Conservation (phyloP, 2,888 invertebrate genomes). For the Polyommatus iphigenia region DNA sequence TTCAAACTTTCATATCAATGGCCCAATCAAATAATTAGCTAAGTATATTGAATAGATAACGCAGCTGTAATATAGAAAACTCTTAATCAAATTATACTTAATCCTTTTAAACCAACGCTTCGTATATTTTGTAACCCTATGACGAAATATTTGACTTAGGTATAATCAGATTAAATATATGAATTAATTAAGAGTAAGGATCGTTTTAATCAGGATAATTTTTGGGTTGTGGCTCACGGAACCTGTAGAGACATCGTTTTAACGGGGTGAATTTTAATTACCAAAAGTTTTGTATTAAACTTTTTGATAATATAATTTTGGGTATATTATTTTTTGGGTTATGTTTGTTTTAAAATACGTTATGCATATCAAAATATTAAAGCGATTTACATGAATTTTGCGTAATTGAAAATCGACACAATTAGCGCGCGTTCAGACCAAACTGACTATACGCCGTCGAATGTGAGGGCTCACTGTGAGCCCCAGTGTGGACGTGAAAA, state of each 20-base stretch:
- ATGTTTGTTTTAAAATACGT: too few relatives aligned
- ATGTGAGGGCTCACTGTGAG: too few relatives aligned
- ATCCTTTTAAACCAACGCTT: not conserved
- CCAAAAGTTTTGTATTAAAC: too few relatives aligned
- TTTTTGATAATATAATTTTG: too few relatives aligned
- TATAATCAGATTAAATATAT: slow-evolving; percentile 13
- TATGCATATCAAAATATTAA: too few relatives aligned
- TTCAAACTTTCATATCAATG: not conserved
- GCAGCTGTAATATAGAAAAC: not conserved
- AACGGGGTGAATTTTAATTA: not conserved
- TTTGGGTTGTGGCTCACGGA: not conserved
- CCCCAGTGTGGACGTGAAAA: too few relatives aligned
- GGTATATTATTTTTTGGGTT: too few relatives aligned
- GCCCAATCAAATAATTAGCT: not conserved
- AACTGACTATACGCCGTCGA: too few relatives aligned
- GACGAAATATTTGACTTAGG: not conserved
- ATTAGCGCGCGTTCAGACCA: too few relatives aligned
- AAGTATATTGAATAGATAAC: not conserved
- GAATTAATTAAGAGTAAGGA: slow-evolving; percentile 11
- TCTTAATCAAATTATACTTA: not conserved
- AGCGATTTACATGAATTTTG: too few relatives aligned
- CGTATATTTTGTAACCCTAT: slow-evolving; percentile 3
- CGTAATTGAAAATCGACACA: too few relatives aligned
- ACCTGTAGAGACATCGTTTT: not conserved
- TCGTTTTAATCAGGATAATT: slow-evolving; percentile 11